These are phyloP conservation scores for Orientallactaga sibirica DNA, from an alignment of 2,797 vertebrate species.

Conservation along the genomic window DNA sequence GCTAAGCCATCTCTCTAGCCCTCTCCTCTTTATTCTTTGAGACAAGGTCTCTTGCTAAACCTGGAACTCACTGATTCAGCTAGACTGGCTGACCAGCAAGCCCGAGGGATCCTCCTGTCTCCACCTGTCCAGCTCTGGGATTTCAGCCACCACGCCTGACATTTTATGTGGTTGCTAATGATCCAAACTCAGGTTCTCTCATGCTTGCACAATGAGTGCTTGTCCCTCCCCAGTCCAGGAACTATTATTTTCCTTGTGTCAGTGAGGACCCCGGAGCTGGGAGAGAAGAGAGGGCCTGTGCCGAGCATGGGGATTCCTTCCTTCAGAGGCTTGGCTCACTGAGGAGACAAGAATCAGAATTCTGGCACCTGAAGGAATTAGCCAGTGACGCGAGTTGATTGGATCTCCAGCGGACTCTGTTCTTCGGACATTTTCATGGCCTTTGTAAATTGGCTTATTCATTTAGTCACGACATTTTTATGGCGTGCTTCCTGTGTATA, in stretches of 20 bases:
- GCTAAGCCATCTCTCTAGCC: too few species aligned
- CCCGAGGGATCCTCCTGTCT: too few species aligned
- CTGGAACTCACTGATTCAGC: too few species aligned
- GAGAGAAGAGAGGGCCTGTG: neutral
- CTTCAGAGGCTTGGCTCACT: neutral
- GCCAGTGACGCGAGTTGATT: neutral
- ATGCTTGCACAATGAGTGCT: too few species aligned
- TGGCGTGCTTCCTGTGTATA: neutral
- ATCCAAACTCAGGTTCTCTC: too few species aligned
- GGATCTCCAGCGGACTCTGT: neutral
- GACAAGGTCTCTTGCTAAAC: too few species aligned
- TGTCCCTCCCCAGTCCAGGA: too few species aligned
- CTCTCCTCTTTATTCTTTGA: too few species aligned
- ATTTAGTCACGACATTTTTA: neutral
- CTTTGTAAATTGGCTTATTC: neutral
- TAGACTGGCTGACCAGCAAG: too few species aligned
- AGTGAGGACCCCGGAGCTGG: constrained; percentile 11
- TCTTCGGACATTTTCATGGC: constrained; percentile 12
- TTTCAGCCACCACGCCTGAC: too few species aligned
- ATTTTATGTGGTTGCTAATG: too few species aligned
- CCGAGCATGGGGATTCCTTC: neutral
- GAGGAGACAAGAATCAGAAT: neutral
- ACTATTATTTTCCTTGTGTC: neutral
- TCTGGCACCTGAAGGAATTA: constrained; percentile 7
- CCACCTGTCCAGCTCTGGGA: too few species aligned